These are phyloP conservation scores for Acridotheres tristis DNA, from an alignment of 2,797 vertebrate genomes.

Conservation along the genomic window DNA sequence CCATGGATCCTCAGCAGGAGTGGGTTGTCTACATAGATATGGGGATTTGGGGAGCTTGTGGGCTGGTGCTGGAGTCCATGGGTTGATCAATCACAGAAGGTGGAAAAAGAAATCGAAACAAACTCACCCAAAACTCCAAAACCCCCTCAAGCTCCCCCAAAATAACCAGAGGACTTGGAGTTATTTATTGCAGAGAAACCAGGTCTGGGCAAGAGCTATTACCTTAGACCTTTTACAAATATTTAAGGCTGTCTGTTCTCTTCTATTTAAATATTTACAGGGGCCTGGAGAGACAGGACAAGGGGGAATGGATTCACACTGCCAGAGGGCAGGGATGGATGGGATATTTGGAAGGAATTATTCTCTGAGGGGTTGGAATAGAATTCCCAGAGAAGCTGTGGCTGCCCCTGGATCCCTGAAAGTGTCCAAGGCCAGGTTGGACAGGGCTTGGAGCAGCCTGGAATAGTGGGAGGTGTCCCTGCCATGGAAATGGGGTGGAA, in stretches of 20 bases:
- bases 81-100: background rate
- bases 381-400: background rate
- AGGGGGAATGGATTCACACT: background rate
- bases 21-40: rapidly evolving
- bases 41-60: background rate
- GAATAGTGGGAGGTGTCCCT: rapidly evolving
- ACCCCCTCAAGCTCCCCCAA: rapidly evolving
- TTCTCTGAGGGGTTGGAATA: background rate
- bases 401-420: background rate
- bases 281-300: background rate
- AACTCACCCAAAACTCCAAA: background rate
- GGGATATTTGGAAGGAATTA: background rate
- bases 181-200: background rate
- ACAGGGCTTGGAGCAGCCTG: rapidly evolving
- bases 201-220: background rate
- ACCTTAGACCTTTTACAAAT: background rate
- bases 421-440: background rate
- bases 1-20: rapidly evolving
- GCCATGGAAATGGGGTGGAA: background rate
- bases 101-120: background rate
- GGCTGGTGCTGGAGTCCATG: background rate
- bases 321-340: background rate
- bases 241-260: background rate
- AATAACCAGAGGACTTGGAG: background rate
- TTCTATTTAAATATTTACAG: background rate